Evolutionary conservation across 1,140 invertebrate genomes (phyloP).

Genomic region (Hermatobates lingyangjiaoensis): DNA sequence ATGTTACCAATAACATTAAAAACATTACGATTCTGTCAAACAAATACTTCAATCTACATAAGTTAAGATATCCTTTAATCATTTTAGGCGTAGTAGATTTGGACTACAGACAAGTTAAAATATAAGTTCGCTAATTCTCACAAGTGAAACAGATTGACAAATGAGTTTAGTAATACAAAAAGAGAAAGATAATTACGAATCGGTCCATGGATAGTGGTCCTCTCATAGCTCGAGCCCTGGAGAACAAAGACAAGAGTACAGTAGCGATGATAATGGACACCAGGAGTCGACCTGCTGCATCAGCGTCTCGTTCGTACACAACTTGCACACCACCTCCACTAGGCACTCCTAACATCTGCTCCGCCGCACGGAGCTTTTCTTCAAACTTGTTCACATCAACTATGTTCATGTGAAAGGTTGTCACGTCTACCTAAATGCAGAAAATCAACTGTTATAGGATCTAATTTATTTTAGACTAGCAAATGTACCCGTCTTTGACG

Average conservation of each 20-base stretch:
- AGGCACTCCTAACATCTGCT: constrained; percentile 57
- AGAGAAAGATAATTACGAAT: constrained; percentile 39
- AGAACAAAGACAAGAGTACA: constrained; percentile 16
- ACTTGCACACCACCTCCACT: constrained; percentile 49
- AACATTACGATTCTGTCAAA: too few species aligned
- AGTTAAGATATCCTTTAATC: too few species aligned
- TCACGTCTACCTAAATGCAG: constrained; percentile 34
- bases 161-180: too few species aligned
- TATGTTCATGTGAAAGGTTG: constrained; percentile 62
- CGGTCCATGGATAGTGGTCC: constrained; percentile 35
- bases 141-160: too few species aligned
- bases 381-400: constrained; percentile 67
- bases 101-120: too few species aligned
- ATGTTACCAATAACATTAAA: too few species aligned
- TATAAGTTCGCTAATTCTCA: too few species aligned
- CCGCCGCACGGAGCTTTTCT: constrained; percentile 65
- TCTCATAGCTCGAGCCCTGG: constrained; percentile 12
- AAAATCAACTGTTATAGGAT: too few species aligned
- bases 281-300: constrained; percentile 45
- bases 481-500: too few species aligned
- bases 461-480: too few species aligned
- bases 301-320: constrained; percentile 47
- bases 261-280: constrained; percentile 31
- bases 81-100: too few species aligned
- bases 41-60: too few species aligned